Conservation (phyloP, 2,113 vertebrate species). For the Lepidothrix coronata region DNA sequence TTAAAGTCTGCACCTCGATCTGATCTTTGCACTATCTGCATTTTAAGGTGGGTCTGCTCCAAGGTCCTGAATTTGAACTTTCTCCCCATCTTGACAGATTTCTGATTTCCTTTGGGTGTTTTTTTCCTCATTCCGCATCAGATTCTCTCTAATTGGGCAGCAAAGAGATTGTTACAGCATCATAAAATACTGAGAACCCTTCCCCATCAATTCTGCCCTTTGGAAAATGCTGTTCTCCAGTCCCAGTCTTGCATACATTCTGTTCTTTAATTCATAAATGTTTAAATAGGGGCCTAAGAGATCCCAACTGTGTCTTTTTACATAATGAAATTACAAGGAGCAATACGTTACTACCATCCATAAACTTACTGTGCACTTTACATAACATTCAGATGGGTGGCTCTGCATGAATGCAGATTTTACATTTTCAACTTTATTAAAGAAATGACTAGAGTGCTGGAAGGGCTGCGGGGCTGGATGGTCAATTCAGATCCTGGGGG, state of each 20-base stretch:
- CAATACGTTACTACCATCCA: conserved; percentile 65
- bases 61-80: background rate
- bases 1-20: background rate
- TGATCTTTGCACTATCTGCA: background rate
- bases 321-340: conserved; percentile 80
- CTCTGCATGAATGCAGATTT: conserved; percentile 78
- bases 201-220: background rate
- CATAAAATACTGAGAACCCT: background rate
- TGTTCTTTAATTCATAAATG: conserved; percentile 8
- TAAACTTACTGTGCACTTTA: conserved; percentile 79
- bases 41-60: background rate
- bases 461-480: conserved; percentile 62
- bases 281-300: conserved; percentile 2
- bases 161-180: background rate
- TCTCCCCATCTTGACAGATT: background rate
- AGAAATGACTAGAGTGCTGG: conserved; percentile 76
- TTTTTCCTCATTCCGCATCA: background rate
- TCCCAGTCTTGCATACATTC: background rate
- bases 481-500: conserved; percentile 75
- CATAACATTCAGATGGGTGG: conserved; percentile 79
- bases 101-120: background rate
- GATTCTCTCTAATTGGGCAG: background rate
- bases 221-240: background rate
- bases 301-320: conserved; percentile 70
- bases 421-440: conserved; percentile 84